These are phyloP conservation scores for Linepithema humile DNA, from an alignment of 1,140 invertebrate genomes.

Conservation along the genomic window DNA sequence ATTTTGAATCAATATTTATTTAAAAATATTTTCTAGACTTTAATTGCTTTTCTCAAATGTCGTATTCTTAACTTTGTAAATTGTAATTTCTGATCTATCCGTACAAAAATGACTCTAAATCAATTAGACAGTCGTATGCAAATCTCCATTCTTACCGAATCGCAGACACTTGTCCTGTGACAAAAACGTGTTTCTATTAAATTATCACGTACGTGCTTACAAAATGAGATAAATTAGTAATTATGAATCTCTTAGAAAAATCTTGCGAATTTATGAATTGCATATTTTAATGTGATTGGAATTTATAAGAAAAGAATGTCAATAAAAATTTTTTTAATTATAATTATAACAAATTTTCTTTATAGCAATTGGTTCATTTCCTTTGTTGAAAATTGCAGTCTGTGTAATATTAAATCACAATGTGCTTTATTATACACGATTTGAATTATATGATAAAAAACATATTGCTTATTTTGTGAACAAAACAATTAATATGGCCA, in stretches of 20 bases:
- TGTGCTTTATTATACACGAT: neutral
- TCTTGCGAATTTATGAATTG: too few relatives aligned
- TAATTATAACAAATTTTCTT: neutral
- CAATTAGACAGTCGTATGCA: neutral
- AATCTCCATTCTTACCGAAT: neutral
- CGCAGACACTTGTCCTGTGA: neutral
- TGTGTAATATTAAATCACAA: neutral
- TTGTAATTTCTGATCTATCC: too few relatives aligned
- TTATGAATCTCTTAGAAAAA: too few relatives aligned
- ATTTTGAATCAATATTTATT: too few relatives aligned
- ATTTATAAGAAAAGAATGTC: too few relatives aligned
- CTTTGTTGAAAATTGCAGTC: neutral
- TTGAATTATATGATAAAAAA: neutral
- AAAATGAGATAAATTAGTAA: too few relatives aligned
- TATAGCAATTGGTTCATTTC: neutral
- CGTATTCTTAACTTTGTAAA: too few relatives aligned
- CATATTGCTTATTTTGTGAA: slow-evolving; percentile 10
- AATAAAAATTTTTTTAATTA: neutral
- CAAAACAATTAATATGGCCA: slow-evolving; percentile 42
- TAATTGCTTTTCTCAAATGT: too few relatives aligned
- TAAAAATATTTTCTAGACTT: too few relatives aligned
- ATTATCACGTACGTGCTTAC: neutral
- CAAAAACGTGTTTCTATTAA: neutral
- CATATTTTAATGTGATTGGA: too few relatives aligned
- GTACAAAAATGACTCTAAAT: neutral